phyloP scores from a whole-genome alignment of 2,113 vertebrate species.

The Pitta sordida region DNA sequence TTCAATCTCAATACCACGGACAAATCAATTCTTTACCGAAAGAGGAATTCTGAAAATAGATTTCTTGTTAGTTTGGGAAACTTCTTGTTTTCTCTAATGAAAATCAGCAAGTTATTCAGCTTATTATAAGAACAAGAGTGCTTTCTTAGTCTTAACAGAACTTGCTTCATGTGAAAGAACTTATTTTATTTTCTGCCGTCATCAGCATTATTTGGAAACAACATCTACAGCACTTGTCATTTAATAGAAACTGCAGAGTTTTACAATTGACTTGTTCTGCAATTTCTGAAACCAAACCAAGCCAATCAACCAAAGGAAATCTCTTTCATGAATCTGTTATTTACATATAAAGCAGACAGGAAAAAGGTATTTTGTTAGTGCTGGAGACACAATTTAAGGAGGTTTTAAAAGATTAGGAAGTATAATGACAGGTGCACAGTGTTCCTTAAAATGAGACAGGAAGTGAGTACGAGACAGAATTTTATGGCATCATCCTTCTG shows the following conservation, averaged over 20 bases:
- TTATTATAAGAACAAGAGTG: neutral
- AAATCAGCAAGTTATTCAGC: constrained; percentile 6
- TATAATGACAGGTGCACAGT: constrained; percentile 55
- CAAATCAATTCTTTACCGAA: neutral
- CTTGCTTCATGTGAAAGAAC: neutral
- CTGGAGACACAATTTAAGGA: constrained; percentile 50
- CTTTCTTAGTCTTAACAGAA: neutral
- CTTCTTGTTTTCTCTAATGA: neutral
- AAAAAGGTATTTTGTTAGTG: constrained; percentile 63
- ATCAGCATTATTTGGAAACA: constrained; percentile 28
- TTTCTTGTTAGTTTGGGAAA: neutral
- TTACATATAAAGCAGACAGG: constrained; percentile 59
- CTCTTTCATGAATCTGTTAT: constrained; percentile 59
- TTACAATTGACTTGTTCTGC: constrained; percentile 12
- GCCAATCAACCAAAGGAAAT: constrained; percentile 58
- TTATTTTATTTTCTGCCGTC: constrained; percentile 15
- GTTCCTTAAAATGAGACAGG: constrained; percentile 39
- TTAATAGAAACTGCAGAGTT: neutral
- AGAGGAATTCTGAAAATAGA: constrained; percentile 47
- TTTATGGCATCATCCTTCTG: constrained; percentile 41
- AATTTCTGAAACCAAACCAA: constrained; percentile 50
- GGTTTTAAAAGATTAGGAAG: constrained; percentile 57
- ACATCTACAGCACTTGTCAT: neutral
- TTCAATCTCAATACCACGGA: neutral
- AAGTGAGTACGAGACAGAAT: constrained; percentile 33